Percentiles rank a stretch among this genome's conserved stretches.
phyloP scores from a whole-genome alignment of 2,797 vertebrate species.

The Sebastes matsubarae region DNA sequence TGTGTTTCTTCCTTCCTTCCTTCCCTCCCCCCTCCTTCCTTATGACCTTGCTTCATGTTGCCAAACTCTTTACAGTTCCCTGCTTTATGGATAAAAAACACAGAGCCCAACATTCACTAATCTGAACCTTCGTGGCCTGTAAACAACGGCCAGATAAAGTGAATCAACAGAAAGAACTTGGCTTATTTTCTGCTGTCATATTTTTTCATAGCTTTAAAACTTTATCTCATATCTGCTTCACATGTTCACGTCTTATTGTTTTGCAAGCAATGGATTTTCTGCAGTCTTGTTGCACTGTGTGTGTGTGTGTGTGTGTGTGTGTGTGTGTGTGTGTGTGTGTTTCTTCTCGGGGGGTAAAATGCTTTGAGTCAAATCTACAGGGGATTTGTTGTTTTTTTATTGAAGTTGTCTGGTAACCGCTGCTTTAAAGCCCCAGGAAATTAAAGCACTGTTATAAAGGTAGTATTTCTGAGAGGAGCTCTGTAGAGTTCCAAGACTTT shows the following conservation, averaged over 20 bases:
- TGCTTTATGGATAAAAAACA: slow-evolving; percentile 34
- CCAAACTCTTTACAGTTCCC: slow-evolving; percentile 1
- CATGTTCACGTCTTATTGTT: not conserved
- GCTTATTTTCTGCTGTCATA: not conserved
- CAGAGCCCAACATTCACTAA: not conserved
- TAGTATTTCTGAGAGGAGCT: slow-evolving; percentile 24
- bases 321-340: not conserved
- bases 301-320: not conserved
- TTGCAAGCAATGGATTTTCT: not conserved
- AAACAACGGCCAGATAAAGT: slow-evolving; percentile 3
- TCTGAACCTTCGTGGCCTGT: not conserved
- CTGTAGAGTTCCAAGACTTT: slow-evolving; percentile 22
- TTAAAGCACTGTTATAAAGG: slow-evolving; percentile 57
- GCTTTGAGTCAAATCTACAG: slow-evolving; percentile 33
- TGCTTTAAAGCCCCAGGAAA: slow-evolving; percentile 71
- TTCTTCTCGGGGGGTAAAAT: slow-evolving; percentile 31
- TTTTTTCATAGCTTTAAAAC: not conserved
- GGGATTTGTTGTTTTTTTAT: slow-evolving; percentile 64
- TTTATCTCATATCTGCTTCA: not conserved
- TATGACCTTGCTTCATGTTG: not conserved
- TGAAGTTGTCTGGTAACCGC: slow-evolving; percentile 54
- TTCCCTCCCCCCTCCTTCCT: not conserved
- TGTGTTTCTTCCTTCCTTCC: not conserved
- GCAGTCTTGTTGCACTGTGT: not conserved
- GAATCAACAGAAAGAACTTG: not conserved